These are phyloP conservation scores for Hydropotes inermis DNA, from an alignment of 2,113 vertebrate species.

Conservation along the genomic window DNA sequence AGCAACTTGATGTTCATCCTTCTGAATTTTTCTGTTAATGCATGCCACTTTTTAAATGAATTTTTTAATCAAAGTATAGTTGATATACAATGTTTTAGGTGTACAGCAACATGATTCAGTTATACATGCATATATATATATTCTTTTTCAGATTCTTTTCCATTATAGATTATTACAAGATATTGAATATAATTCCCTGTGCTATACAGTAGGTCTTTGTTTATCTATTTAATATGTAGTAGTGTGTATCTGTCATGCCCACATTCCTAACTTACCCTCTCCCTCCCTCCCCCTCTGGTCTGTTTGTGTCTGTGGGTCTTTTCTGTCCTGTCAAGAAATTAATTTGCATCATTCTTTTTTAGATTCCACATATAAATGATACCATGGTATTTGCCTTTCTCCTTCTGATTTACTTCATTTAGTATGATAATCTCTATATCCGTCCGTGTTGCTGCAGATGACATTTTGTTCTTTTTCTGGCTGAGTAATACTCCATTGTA, in stretches of 20 bases:
- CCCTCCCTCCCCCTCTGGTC: neutral
- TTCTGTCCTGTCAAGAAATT: neutral
- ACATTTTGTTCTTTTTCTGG: neutral
- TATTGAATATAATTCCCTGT: neutral
- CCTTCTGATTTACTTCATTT: neutral
- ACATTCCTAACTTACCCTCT: neutral
- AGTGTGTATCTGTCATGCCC: neutral
- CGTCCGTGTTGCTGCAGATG: neutral
- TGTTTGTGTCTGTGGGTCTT: neutral
- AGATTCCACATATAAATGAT: neutral
- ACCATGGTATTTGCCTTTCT: neutral
- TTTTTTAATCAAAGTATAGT: neutral
- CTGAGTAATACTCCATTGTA: neutral
- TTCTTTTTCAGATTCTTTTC: neutral
- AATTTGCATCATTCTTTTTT: neutral
- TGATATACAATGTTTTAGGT: neutral
- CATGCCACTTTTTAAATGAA: neutral
- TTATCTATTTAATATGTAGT: neutral
- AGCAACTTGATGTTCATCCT: neutral
- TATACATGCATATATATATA: neutral
- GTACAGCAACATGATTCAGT: neutral
- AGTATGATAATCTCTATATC: neutral
- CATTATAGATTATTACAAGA: neutral
- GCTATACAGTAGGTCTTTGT: neutral
- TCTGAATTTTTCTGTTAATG: neutral